Base-by-base conservation (phyloP, 1,140 invertebrate species). In the Pygmarrhopalites habei region DNA sequence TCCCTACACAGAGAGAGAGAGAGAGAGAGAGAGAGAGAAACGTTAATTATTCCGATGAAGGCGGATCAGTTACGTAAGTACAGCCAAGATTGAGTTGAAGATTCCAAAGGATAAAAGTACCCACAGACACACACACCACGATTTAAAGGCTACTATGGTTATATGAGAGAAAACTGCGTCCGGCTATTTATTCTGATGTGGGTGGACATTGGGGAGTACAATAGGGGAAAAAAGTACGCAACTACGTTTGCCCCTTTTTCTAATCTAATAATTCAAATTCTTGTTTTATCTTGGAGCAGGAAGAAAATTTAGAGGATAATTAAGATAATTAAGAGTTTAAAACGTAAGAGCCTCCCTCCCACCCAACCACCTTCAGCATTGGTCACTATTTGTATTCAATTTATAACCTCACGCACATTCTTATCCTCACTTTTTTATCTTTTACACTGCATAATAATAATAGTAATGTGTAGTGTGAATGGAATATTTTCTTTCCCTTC, bases 181-280 rank as follows among this genome's bases (percentile, higher is more conserved):
- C 28, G 35, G 64, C 64, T 62, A 66, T 66, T 66, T 62, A 66
- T 66, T 65, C 52, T 66, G 60, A 58, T 66, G 64, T 61, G 64
- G 64, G 64, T 66, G 64, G 64, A 66, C 64, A 63, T 25, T 10
- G 44, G 25, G 12, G 23, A n/a, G n/a, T 41, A 12, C 12, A 23
- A 12, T 12, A 49, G 12, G 7, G 12, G 12, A 49, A 49, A 10
- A 39, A 7, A 39, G 35, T 19, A 19, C 21, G 26, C 29, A 55
- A 55, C 12, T 51, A 12, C 47, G 19, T 7, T 23, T 19, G 7
- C 23, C 47, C 47, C 15, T 23, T 51, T 19, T 19, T 51, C 47
- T 12, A 19, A 19, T 12, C n/a, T 41, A 12, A 12, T 23, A 19
- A 19, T 15, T 49, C 23, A 7, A 49, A 19, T 21, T 49, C 19